Evolutionary conservation across 2,113 vertebrate species (phyloP).

Genomic region (Protobothrops flavoviridis): DNA sequence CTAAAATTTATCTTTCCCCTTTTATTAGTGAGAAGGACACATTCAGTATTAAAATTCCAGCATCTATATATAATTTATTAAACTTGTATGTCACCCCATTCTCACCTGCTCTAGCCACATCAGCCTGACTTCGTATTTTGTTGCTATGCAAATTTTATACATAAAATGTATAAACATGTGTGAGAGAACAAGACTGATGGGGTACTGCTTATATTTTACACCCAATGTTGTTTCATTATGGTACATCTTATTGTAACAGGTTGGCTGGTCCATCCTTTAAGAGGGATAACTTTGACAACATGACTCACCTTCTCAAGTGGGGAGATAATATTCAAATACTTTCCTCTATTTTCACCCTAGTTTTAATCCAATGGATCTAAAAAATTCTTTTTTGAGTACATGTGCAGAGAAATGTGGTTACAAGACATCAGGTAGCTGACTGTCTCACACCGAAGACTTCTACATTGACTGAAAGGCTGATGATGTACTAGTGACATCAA

Average conservation of each 20-base stretch:
- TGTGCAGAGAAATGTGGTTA: neutral
- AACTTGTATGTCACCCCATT: neutral
- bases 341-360: neutral
- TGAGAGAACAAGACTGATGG: neutral
- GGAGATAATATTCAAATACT: neutral
- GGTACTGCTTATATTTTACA: neutral
- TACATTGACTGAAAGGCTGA: neutral
- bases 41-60: neutral
- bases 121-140: neutral
- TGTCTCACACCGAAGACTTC: neutral
- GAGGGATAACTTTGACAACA: neutral
- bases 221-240: neutral
- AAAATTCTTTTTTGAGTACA: neutral
- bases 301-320: neutral
- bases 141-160: neutral
- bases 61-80: neutral
- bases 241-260: neutral
- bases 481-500: neutral
- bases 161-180: neutral
- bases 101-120: neutral
- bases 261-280: neutral
- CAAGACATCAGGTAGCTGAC: neutral
- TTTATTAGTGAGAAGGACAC: neutral
- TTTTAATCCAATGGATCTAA: neutral
- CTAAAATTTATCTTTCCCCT: neutral